A percentile compares a stretch with the other conserved stretches of the same genome.
These are phyloP conservation scores for Elaphurus davidianus DNA, from an alignment of 2,113 vertebrate species.

Conservation along the genomic window DNA sequence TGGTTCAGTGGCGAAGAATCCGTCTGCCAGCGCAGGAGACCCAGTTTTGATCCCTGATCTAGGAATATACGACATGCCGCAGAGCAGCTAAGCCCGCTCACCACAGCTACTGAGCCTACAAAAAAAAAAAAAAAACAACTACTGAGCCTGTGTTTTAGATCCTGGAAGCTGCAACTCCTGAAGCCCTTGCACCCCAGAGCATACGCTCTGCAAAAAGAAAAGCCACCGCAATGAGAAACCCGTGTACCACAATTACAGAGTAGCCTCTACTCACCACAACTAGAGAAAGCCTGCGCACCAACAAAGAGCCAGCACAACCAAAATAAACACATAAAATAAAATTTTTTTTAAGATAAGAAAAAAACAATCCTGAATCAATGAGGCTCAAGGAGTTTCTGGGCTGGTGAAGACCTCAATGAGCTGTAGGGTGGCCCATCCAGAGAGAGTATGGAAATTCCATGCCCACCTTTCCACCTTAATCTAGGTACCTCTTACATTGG, in stretches of 20 bases:
- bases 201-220: neutral
- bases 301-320: neutral
- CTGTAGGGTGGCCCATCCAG: neutral
- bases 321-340: neutral
- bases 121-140: neutral
- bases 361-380: neutral
- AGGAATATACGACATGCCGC: neutral
- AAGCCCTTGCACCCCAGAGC: neutral
- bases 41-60: neutral
- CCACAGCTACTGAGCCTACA: neutral
- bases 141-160: neutral
- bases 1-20: neutral
- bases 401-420: neutral
- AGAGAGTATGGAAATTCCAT: neutral
- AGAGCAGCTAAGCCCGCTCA: neutral
- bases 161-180: neutral
- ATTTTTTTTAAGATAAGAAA: neutral
- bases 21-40: neutral
- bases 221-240: neutral
- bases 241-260: neutral
- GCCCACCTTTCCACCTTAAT: neutral
- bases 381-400: neutral
- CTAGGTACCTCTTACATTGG: neutral
- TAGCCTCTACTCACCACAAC: neutral
- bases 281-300: neutral